Conservation (phyloP, 1,140 invertebrate genomes). For the Drosophila miranda region DNA sequence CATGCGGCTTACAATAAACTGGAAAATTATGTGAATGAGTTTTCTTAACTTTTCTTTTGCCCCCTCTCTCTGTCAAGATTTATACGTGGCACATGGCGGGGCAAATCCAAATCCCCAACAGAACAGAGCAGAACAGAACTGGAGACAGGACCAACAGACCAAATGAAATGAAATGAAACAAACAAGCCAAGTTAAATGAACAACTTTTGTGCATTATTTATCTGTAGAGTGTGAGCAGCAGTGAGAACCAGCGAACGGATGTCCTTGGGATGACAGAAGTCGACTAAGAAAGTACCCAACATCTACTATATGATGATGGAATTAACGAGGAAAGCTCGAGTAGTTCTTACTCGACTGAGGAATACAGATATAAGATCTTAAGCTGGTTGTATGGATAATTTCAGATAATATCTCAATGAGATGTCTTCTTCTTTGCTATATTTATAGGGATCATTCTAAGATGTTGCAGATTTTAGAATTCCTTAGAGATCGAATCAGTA, state of each 20-base stretch:
- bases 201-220: constrained; percentile 80
- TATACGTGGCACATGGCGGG: constrained; percentile 76
- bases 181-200: constrained; percentile 80
- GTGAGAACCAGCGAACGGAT: constrained; percentile 27
- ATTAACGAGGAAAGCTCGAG: too few relatives aligned
- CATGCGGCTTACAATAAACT: constrained; percentile 69
- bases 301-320: neutral
- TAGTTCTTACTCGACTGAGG: too few relatives aligned
- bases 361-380: too few relatives aligned
- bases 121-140: constrained; percentile 30
- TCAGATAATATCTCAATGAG: too few relatives aligned
- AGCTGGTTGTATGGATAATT: too few relatives aligned
- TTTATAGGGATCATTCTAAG: too few relatives aligned
- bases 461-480: too few relatives aligned
- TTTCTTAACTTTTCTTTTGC: constrained; percentile 73
- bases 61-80: constrained; percentile 53
- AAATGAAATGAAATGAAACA: constrained; percentile 71
- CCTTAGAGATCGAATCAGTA: too few relatives aligned
- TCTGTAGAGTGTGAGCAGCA: constrained; percentile 58
- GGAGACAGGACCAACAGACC: constrained; percentile 51
- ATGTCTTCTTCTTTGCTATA: too few relatives aligned
- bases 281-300: constrained; percentile 24
- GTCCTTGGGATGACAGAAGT: neutral
- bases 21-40: constrained; percentile 80
- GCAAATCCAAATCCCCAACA: constrained; percentile 38